Base-by-base conservation (phyloP, 2,888 invertebrate species). In the Tanaodytes sp. region DNA sequence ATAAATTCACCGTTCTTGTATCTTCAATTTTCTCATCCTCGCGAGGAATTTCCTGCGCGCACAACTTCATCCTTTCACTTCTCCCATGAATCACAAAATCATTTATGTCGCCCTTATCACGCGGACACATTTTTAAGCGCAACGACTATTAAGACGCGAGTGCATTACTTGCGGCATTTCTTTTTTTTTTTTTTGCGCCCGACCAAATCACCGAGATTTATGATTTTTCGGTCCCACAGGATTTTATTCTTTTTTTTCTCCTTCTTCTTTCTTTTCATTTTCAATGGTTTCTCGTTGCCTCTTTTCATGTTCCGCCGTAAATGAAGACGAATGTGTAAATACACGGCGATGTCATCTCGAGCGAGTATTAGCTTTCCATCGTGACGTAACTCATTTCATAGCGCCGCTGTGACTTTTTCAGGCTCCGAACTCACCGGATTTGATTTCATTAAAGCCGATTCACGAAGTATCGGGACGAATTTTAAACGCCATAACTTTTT, bases 21-120 rank as follows among this genome's bases (percentile, higher is more conserved):
- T 69, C 68, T 63, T 63, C 68, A 69, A 59, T 69, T 69, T 69
- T 63, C 68, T 58, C 68, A 63, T 63, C 68, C 54, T 63, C 68
- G 57, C 67, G 40, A 14, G 67, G 62, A 67, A 67, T 67, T 67
- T 62, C 61, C 67, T 62, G 67, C 57, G 67, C 57, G 57, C 55
- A 54, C 67, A 27, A 64, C 51, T 64, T 48, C 49, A 67, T 67
- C 67, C 67, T 67, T 67, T 67, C 67, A 67, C 67, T 67, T 67
- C 67, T 67, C 40, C 43, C 66, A 51, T 62, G 67, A 61, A 67
- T 67, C 67, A 57, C 62, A 49, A 67, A 67, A 57, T 67, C 67
- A 67, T 67, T 67, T 67, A 67, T 16, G 55, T 62, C 57, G 33
- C 51, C 55, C 67, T 62, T 67, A 62, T 67, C 67, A 39, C 42